A percentile compares a stretch with the other conserved stretches of the same genome.
Conservation (phyloP, 1,140 invertebrate genomes). For the Ephestia elutella region DNA sequence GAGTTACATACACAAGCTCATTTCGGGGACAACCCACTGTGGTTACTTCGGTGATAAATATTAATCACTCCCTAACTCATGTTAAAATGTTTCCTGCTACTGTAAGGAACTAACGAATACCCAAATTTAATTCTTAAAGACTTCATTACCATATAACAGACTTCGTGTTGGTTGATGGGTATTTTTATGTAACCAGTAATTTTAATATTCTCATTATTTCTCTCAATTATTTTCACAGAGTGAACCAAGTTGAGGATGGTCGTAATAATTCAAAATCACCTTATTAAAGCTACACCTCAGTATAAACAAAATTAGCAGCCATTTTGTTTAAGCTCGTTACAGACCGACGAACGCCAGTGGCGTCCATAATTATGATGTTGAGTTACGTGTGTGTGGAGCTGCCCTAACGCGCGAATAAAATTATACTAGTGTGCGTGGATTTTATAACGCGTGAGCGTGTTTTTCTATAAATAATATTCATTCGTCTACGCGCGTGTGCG, state of each 20-base stretch:
- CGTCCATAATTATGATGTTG: conserved; percentile 69
- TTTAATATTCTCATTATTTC: conserved; percentile 23
- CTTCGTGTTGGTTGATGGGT: conserved; percentile 32
- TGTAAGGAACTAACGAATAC: conserved; percentile 48
- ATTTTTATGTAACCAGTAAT: conserved; percentile 33
- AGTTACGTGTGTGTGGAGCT: conserved; percentile 38
- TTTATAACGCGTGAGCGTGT: conserved; percentile 23
- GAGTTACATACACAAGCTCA: conserved; percentile 11
- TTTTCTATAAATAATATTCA: conserved; percentile 5
- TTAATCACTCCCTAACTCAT: conserved; percentile 61
- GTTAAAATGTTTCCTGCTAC: conserved; percentile 65
- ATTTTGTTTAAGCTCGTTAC: conserved; percentile 73
- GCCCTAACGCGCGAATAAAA: conserved; percentile 52
- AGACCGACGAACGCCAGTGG: conserved; percentile 67
- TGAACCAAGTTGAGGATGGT: not conserved
- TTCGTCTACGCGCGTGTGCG: not conserved
- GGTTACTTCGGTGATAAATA: conserved; percentile 54
- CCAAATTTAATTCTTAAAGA: conserved; percentile 47
- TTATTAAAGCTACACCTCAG: conserved; percentile 40
- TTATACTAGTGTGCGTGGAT: conserved; percentile 28
- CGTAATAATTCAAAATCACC: conserved; percentile 28
- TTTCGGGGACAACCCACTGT: conserved; percentile 29
- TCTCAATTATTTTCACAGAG: not conserved
- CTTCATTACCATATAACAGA: conserved; percentile 51
- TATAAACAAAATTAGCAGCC: conserved; percentile 60